phyloP scores from a whole-genome alignment of 2,113 vertebrate species.

The Condylura cristata region DNA sequence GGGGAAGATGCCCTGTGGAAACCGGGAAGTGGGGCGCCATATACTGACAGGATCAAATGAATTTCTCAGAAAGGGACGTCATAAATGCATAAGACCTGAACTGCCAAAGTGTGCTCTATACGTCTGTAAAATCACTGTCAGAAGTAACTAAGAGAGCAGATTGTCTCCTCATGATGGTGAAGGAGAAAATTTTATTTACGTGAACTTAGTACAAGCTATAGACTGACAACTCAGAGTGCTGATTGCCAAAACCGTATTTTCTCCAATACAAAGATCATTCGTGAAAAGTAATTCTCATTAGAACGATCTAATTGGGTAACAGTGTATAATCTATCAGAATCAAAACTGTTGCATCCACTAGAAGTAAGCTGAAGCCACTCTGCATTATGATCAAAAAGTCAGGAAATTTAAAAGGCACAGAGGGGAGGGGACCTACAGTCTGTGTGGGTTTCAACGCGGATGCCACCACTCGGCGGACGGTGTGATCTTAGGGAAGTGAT shows the following conservation, averaged over 20 bases:
- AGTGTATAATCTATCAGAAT: not conserved
- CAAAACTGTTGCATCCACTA: not conserved
- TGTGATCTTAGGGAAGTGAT: not conserved
- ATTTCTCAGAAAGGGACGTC: slow-evolving; percentile 28
- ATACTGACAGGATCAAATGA: not conserved
- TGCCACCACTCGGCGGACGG: not conserved
- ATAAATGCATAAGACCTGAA: not conserved
- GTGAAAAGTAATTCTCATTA: not conserved
- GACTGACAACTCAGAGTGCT: not conserved
- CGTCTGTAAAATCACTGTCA: not conserved
- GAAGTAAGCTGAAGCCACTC: not conserved
- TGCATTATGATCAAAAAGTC: not conserved
- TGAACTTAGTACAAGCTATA: not conserved
- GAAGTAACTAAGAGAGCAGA: not conserved
- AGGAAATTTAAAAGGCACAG: not conserved
- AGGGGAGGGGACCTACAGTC: not conserved
- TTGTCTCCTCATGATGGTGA: not conserved
- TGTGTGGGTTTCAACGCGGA: not conserved
- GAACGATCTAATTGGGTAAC: not conserved
- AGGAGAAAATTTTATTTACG: not conserved
- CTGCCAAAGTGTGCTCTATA: not conserved
- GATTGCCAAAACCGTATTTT: not conserved
- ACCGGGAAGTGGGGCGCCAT: not conserved
- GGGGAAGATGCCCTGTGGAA: slow-evolving; percentile 39
- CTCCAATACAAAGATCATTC: not conserved